These are phyloP conservation scores for Latrodectus elegans DNA, from an alignment of 2,888 invertebrate species.

Conservation along the genomic window DNA sequence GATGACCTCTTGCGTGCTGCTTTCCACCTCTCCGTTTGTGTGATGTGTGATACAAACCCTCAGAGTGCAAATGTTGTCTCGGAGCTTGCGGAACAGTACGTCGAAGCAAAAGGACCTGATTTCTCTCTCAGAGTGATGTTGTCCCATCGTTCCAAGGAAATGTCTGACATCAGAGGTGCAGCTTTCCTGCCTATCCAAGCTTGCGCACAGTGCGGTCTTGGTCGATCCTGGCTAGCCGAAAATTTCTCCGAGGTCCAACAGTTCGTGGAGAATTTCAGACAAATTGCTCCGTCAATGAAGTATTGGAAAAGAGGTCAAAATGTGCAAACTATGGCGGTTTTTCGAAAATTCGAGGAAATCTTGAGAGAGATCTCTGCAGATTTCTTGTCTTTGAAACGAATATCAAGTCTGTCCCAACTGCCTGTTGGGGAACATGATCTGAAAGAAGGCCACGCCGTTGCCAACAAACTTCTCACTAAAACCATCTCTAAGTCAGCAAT, in stretches of 20 bases:
- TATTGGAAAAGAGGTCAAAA: slow-evolving; percentile 17
- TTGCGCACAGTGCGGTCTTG: neutral
- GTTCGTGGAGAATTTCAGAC: slow-evolving; percentile 12
- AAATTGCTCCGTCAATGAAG: neutral
- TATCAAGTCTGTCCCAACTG: neutral
- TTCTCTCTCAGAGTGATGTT: neutral
- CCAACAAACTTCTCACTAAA: neutral
- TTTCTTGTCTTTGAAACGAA: neutral
- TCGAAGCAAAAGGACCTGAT: slow-evolving; percentile 4
- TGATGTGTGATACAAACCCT: slow-evolving; percentile 29
- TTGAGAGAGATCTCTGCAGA: neutral
- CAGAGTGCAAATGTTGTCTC: neutral
- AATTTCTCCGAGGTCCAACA: slow-evolving; percentile 7
- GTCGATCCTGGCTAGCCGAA: slow-evolving; percentile 6
- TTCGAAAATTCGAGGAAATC: slow-evolving; percentile 9
- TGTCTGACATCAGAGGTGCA: slow-evolving; percentile 11
- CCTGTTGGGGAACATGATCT: neutral
- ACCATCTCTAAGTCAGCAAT: neutral
- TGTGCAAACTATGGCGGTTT: slow-evolving; percentile 5
- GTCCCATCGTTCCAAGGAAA: neutral
- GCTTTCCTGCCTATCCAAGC: slow-evolving; percentile 48
- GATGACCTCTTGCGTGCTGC: slow-evolving; percentile 1
- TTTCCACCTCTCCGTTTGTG: slow-evolving; percentile 35
- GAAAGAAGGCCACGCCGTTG: neutral
- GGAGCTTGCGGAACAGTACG: slow-evolving; percentile 16